Evolutionary conservation across 2,888 invertebrate genomes (phyloP), one percentile per base, ranked within the genome.

Genomic region (Brachynemurus nebulosus): DNA sequence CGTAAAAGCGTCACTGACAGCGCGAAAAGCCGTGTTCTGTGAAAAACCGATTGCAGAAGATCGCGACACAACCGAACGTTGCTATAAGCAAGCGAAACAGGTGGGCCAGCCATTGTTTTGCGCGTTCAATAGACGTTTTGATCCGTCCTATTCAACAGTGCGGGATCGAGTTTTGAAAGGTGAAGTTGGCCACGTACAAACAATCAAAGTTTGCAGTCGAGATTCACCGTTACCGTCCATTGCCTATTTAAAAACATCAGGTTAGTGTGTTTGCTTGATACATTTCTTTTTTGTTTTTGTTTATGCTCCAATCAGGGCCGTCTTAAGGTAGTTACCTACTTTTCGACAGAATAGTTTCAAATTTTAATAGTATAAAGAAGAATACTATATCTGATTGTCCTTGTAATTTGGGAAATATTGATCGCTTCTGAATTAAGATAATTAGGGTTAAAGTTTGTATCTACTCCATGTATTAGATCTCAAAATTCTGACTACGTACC

Each of bases 121-220:
- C 19, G 78, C 78, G 4, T 81, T 78, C 60, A 79, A 79, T 58
- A 70, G 78, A 47, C 71, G 80, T 16, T 80, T 78, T 55, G 80
- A 81, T 57, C 76, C 77, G 1, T 67, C 73, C 18, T 74, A 76
- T 54, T 58, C 59, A 5, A 57, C 64, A 2, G 57, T 78, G 1
- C 66, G 65, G 48, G 56, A 68, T 0, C 63, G 69, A 45, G 71
- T 76, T 1, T 61, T 65, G 12, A 61, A 62, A 2, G 78, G 78
- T 11, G 72, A 71, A 36, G 61, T 80, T 14, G 80, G 80, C 6
- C 71, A 74, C 46, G 66, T 78, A 1, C 74, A 77, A 48, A 67
- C 71, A n/a, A 62, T 80, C 17, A 78, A 75, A 61, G 69, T 74
- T 1, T 72, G 74, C 12, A 67, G 75, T 8, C 65, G 80, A 49